Evolutionary conservation across 2,113 vertebrate genomes (phyloP), one percentile per base, ranked within the genome.

Genomic region (Lanius collurio): DNA sequence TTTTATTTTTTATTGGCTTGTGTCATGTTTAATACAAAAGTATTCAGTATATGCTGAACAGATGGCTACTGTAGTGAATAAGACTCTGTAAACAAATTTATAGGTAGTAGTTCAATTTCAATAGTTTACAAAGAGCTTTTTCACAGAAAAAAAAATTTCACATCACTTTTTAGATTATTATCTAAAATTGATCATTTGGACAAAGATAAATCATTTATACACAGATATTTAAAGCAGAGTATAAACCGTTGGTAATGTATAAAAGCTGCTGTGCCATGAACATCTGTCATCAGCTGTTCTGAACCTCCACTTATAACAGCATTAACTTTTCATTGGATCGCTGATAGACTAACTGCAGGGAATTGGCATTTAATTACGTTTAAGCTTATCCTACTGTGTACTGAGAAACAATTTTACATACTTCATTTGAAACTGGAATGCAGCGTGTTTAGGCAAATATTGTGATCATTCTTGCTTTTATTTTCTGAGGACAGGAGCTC

Each of bases 371-470:
- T 78, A 76, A 78, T 93, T 88, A 60, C 5, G 39, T 65, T 85
- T 89, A 55, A 79, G 42, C n/a, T 89, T 89, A 79, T 73, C 59
- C 65, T 56, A 9, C 31, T 71, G 16, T 6, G 2, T 62, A 41
- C 79, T 74, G 83, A 84, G 73, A 73, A 60, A 60, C 65, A 50
- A 75, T 46, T 75, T 89, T 47, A 73, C 96, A 57, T 80, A 78
- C 50, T 81, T 82, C 1, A 12, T 63, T 86, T 50, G 82, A 95
- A 96, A 94, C 52, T 86, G 73, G 63, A 94, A 94, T 77, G 57
- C 79, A 73, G 80, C 92, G 0, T 94, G 87, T 96, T 96, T 94
- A 94, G 86, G 65, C 93, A 94, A 78, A 96, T 86, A 78, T 56
- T 20, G 7, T 65, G 55, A 87, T 60, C 0, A 0, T 67, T 73